phyloP scores from a whole-genome alignment of 1,140 invertebrate species.

The Propsilocerus akamusi region DNA sequence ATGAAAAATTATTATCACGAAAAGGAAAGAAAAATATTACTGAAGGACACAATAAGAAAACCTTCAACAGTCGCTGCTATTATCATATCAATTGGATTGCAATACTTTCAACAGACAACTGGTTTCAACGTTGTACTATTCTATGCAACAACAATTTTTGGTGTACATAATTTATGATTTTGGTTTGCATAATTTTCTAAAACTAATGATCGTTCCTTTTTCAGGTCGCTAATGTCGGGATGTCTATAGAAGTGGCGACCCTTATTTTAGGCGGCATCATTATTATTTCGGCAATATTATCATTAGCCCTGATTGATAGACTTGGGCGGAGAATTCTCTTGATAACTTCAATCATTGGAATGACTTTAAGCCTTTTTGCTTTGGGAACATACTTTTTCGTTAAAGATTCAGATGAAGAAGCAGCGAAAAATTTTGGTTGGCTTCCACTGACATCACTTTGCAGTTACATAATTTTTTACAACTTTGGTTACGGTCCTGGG shows the following conservation, averaged over 20 bases:
- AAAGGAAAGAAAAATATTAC: not conserved
- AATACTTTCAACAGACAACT: not conserved
- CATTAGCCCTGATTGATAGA: conserved; percentile 52
- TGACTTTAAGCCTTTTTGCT: conserved; percentile 37
- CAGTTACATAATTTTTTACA: conserved; percentile 56
- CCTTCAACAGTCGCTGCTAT: not conserved
- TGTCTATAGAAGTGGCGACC: conserved; percentile 32
- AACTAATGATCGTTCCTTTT: too few species aligned
- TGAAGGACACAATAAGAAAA: not conserved
- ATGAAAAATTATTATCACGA: not conserved
- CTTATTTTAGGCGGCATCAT: conserved; percentile 45
- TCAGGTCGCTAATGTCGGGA: not conserved
- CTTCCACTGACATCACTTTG: conserved; percentile 51
- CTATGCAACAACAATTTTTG: not conserved
- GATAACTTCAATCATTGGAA: conserved; percentile 36
- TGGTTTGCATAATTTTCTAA: too few species aligned
- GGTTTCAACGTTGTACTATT: not conserved
- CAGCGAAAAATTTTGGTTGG: conserved; percentile 36
- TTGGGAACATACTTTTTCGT: conserved; percentile 45
- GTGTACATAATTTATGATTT: not conserved
- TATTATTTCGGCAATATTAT: conserved; percentile 35
- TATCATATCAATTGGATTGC: not conserved
- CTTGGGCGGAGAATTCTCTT: conserved; percentile 53
- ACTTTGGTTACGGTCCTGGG: conserved; percentile 56
- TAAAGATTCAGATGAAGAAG: conserved; percentile 24